These are phyloP conservation scores for Ichneumoninae sp. DNA, from an alignment of 2,888 invertebrate species.

Conservation along the genomic window DNA sequence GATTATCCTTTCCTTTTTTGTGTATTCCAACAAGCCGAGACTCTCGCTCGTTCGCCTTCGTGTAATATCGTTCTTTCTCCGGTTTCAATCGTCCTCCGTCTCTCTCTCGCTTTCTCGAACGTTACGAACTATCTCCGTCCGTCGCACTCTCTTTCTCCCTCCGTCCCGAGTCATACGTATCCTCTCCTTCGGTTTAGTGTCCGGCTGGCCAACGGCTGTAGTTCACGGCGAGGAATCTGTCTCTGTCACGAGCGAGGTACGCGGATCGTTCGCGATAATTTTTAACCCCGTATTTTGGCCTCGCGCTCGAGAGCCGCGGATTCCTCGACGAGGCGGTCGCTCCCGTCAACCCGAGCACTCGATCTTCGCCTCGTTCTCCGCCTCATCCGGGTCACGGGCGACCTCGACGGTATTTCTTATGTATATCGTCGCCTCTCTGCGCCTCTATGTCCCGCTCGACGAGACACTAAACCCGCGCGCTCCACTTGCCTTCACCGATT, in stretches of 20 bases:
- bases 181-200: not conserved
- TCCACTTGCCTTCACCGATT: slow-evolving; percentile 51
- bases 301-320: not conserved
- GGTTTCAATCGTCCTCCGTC: slow-evolving; percentile 53
- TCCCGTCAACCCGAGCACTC: slow-evolving; percentile 66
- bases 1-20: slow-evolving; percentile 12
- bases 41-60: slow-evolving; percentile 28
- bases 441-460: slow-evolving; percentile 1
- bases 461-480: slow-evolving; percentile 24
- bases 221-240: not conserved
- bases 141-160: slow-evolving; percentile 56
- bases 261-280: slow-evolving; percentile 11
- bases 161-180: slow-evolving; percentile 21
- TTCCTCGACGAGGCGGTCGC: slow-evolving; percentile 22
- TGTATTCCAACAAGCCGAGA: slow-evolving; percentile 22
- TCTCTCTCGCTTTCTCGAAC: slow-evolving; percentile 36
- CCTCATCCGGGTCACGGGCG: slow-evolving; percentile 57
- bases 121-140: slow-evolving; percentile 5
- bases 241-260: slow-evolving; percentile 28
- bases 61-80: slow-evolving; percentile 39
- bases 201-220: not conserved
- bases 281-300: slow-evolving; percentile 37
- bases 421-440: not conserved
- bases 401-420: slow-evolving; percentile 30
- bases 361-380: slow-evolving; percentile 65